Percentiles rank a stretch among this genome's conserved stretches.
Evolutionary conservation across 2,888 invertebrate species (phyloP).

Genomic region (Sphinx pinastri): DNA sequence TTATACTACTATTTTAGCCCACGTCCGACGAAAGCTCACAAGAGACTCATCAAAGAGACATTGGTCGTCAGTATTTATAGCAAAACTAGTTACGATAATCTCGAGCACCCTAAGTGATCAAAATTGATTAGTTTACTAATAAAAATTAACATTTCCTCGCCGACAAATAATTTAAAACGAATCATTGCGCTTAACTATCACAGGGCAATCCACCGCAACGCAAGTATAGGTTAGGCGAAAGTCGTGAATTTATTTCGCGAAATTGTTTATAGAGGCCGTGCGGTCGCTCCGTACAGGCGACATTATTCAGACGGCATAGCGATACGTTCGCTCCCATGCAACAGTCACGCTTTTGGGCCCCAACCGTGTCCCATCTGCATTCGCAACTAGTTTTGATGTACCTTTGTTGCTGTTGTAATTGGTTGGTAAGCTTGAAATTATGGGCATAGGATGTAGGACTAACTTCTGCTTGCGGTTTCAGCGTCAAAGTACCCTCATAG

Average conservation of each 20-base stretch:
- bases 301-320: conserved; percentile 63
- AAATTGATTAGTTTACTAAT: no score
- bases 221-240: conserved; percentile 47
- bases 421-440: background rate
- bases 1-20: no score
- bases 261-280: conserved; percentile 71
- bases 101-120: no score
- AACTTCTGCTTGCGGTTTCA: no score
- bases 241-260: conserved; percentile 71
- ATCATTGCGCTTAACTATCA: background rate
- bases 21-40: no score
- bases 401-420: background rate
- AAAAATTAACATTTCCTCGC: no score
- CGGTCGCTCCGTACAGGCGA: conserved; percentile 60
- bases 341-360: conserved; percentile 67
- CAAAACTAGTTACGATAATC: no score
- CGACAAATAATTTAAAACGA: no score
- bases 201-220: conserved; percentile 44
- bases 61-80: no score
- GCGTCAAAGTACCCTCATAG: no score
- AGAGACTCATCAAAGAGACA: no score
- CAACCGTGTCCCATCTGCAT: conserved; percentile 11
- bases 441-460: background rate
- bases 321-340: conserved; percentile 32
- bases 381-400: conserved; percentile 1